Conservation (phyloP, 92 coral and sea anemone species). For the Muricea muricata region DNA sequence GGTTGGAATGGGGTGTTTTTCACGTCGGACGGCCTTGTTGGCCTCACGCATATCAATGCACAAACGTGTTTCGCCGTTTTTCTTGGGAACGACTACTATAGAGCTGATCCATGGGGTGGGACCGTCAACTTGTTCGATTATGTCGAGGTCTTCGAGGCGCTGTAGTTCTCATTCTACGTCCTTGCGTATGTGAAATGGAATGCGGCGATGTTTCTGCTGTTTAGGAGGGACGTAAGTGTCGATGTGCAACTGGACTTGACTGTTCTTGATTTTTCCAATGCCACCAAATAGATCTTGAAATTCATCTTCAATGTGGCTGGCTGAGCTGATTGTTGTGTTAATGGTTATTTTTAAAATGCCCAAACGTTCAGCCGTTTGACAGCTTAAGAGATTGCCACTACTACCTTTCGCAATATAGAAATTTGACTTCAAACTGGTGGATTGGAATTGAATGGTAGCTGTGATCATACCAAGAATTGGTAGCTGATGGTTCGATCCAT, state of each 20-base stretch:
- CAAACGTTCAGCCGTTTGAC: not conserved
- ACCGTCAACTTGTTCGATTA: not conserved
- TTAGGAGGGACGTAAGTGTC: not conserved
- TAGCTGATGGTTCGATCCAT: not conserved
- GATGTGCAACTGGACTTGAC: slow-evolving; percentile 10
- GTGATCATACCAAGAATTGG: slow-evolving; percentile 10
- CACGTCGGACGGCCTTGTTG: not conserved
- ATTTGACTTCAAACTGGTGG: no score
- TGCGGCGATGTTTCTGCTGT: not conserved
- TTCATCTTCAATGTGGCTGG: not conserved
- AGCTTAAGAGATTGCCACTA: not conserved
- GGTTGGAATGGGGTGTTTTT: not conserved
- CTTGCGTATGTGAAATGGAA: not conserved
- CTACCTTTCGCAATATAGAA: not conserved
- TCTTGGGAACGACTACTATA: not conserved
- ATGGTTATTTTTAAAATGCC: not conserved
- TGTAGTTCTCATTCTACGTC: not conserved
- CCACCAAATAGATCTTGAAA: not conserved
- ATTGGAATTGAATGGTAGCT: not conserved
- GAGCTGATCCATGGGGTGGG: not conserved
- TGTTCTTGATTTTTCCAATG: not conserved
- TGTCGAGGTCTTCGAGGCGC: not conserved
- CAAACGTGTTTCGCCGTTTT: not conserved
- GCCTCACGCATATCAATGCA: not conserved
- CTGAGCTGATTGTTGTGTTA: not conserved